Evolutionary conservation across 1,140 invertebrate genomes (phyloP).

Genomic region (Contarinia nasturtii): DNA sequence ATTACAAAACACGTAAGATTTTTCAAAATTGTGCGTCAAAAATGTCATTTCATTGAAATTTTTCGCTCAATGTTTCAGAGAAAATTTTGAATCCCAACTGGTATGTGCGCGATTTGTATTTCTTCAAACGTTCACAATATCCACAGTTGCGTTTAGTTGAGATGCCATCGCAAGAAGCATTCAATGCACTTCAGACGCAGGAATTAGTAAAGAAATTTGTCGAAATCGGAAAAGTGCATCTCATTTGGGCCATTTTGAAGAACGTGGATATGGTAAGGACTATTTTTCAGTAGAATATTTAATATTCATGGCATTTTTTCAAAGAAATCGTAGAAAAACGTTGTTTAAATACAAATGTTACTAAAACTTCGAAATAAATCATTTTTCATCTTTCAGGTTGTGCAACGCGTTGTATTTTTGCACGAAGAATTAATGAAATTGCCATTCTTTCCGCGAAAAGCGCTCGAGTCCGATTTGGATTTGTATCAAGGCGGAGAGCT

Average conservation of each 20-base stretch:
- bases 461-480: conserved; percentile 88
- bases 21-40: background rate
- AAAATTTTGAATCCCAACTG: conserved; percentile 86
- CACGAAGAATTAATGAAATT: conserved; percentile 98
- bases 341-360: no score
- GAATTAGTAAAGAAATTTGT: conserved; percentile 89
- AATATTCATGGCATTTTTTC: background rate
- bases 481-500: conserved; percentile 79
- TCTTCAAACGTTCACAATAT: conserved; percentile 96
- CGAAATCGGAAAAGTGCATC: conserved; percentile 86
- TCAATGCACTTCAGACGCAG: conserved; percentile 78
- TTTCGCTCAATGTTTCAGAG: conserved; percentile 35
- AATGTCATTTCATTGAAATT: conserved; percentile 1
- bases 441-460: conserved; percentile 94
- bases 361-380: background rate
- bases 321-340: no score
- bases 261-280: conserved; percentile 64
- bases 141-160: conserved; percentile 89
- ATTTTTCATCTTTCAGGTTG: conserved; percentile 34
- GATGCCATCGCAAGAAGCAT: conserved; percentile 82
- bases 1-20: conserved; percentile 89
- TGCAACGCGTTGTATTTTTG: conserved; percentile 91
- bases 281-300: no score
- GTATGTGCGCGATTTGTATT: conserved; percentile 95
- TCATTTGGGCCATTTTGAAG: conserved; percentile 78